Percentiles rank a stretch among this genome's conserved stretches.
These are phyloP conservation scores for Stictonetta naevosa DNA, from an alignment of 2,113 vertebrate species.

Conservation along the genomic window DNA sequence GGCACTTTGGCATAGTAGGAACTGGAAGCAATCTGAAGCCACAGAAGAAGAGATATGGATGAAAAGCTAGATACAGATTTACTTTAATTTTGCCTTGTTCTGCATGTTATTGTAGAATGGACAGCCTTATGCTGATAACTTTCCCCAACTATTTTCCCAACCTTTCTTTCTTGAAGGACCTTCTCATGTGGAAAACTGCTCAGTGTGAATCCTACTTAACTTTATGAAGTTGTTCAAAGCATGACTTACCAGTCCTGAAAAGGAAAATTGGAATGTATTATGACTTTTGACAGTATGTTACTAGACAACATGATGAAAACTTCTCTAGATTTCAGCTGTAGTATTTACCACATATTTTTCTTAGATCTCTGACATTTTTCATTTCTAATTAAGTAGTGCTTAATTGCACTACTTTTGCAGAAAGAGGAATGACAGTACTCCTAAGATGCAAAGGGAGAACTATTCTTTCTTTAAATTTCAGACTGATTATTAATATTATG, in stretches of 20 bases:
- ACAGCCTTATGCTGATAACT: not conserved
- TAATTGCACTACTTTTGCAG: not conserved
- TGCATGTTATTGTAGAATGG: not conserved
- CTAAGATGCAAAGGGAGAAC: not conserved
- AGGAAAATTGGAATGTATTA: not conserved
- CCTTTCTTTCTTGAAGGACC: not conserved
- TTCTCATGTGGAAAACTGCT: not conserved
- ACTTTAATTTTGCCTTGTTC: not conserved
- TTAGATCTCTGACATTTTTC: no score
- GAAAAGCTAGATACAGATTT: not conserved
- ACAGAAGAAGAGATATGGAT: not conserved
- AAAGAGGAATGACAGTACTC: not conserved
- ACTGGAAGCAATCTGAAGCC: not conserved
- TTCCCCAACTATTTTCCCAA: not conserved
- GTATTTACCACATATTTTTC: not conserved
- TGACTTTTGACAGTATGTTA: not conserved
- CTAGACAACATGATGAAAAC: not conserved
- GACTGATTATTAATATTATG: not conserved
- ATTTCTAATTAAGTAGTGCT: not conserved
- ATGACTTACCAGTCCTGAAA: not conserved
- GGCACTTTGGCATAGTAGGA: not conserved
- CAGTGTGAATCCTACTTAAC: not conserved
- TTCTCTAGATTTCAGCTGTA: not conserved
- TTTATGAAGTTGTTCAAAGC: not conserved
- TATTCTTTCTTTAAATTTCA: not conserved